Percentiles rank a stretch among this genome's conserved stretches.
These are phyloP conservation scores for Tachypleus tridentatus DNA, from an alignment of 1,140 invertebrate species.

Conservation along the genomic window DNA sequence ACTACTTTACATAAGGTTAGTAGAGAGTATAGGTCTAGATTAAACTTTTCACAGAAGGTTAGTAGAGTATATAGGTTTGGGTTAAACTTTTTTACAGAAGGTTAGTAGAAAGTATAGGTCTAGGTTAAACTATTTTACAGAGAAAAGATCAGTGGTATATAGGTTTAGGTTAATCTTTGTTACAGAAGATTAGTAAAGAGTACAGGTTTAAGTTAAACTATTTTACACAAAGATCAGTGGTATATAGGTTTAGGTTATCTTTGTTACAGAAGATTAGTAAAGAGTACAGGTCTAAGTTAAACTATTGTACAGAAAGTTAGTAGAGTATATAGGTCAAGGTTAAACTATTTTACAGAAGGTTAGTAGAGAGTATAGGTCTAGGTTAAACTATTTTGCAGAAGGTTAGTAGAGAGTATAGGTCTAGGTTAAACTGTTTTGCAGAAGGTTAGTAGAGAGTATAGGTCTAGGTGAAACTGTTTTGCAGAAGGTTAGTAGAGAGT, in stretches of 20 bases:
- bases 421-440: constrained; percentile 97
- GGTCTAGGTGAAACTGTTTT: neutral
- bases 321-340: constrained; percentile 60
- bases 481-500: constrained; percentile 48
- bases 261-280: constrained; percentile 79
- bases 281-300: neutral
- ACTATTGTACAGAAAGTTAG: constrained; percentile 25
- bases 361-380: constrained; percentile 47
- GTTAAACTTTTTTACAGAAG: too few relatives aligned
- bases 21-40: constrained; percentile 40
- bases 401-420: constrained; percentile 49
- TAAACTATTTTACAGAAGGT: constrained; percentile 98
- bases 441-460: constrained; percentile 49
- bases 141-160: constrained; percentile 43
- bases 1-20: constrained; percentile 32
- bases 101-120: too few relatives aligned
- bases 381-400: constrained; percentile 99
- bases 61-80: too few relatives aligned
- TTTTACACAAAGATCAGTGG: constrained; percentile 37
- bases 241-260: constrained; percentile 93
- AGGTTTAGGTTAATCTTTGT: too few relatives aligned
- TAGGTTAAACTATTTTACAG: too few relatives aligned
- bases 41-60: too few relatives aligned
- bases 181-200: too few relatives aligned
- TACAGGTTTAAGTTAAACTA: too few relatives aligned